Percentiles rank a stretch among this genome's conserved stretches.
Evolutionary conservation across 2,888 invertebrate genomes (phyloP).

Genomic region (Epinotia demarniana): DNA sequence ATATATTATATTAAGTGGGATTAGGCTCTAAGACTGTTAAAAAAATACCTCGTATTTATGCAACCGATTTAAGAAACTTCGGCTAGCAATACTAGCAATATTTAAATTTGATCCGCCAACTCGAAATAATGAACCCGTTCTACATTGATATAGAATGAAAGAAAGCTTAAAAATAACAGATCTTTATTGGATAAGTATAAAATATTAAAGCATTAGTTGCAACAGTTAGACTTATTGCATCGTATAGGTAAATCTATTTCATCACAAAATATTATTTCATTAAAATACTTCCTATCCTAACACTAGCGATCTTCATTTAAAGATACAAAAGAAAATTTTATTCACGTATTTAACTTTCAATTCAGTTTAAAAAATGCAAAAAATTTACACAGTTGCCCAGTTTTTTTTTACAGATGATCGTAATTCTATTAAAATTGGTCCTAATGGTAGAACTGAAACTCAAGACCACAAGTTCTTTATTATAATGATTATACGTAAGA

Average conservation of each 20-base stretch:
- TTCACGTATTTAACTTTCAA: neutral
- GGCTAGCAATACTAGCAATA: too few species aligned
- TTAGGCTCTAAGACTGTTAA: too few species aligned
- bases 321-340: neutral
- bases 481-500: too few species aligned
- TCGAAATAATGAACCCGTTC: too few species aligned
- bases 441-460: too few species aligned
- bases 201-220: slow-evolving; percentile 35
- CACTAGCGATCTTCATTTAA: slow-evolving; percentile 11
- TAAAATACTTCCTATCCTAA: slow-evolving; percentile 1
- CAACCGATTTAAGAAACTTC: too few species aligned
- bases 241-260: neutral
- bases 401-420: neutral
- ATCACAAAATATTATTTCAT: slow-evolving; percentile 9
- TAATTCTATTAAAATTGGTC: neutral
- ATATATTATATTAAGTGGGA: too few species aligned
- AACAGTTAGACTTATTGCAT: slow-evolving; percentile 24
- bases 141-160: neutral
- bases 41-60: too few species aligned
- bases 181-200: slow-evolving; percentile 29
- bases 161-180: slow-evolving; percentile 16
- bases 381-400: neutral
- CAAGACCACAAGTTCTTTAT: too few species aligned
- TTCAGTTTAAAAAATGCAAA: neutral
- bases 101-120: too few species aligned